Percentiles rank a stretch among this genome's conserved stretches.
Conservation (phyloP, 2,113 vertebrate genomes). For the rabbit (Oryctolagus cuniculus) region DNA sequence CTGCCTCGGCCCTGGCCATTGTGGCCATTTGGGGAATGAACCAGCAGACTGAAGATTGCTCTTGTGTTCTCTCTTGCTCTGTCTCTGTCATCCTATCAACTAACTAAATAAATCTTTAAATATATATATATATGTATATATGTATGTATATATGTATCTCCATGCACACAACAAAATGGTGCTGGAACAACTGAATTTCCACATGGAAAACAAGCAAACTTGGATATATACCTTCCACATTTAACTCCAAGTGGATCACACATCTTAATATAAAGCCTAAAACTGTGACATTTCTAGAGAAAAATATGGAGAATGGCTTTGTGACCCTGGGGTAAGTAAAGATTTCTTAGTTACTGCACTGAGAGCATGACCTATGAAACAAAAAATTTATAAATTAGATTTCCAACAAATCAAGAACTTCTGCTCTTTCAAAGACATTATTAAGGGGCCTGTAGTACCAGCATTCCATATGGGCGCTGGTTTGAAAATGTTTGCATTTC, state of each 20-base stretch:
- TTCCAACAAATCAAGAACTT: not conserved
- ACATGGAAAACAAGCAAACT: not conserved
- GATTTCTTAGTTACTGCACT: conserved; percentile 27
- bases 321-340: not conserved
- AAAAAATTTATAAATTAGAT: not conserved
- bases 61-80: no score
- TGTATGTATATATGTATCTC: no score
- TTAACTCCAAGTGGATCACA: not conserved
- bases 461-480: not conserved
- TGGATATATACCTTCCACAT: not conserved
- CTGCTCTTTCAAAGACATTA: not conserved
- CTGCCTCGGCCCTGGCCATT: no score
- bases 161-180: not conserved
- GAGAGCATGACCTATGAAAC: no score
- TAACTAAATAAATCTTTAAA: no score
- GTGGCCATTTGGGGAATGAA: no score
- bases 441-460: not conserved
- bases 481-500: not conserved
- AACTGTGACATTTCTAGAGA: not conserved
- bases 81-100: no score
- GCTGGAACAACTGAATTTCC: not conserved
- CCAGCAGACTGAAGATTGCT: no score
- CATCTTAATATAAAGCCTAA: not conserved
- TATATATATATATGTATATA: no score
- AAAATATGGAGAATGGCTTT: conserved; percentile 25